A percentile compares a stretch with the other conserved stretches of the same genome.
Evolutionary conservation across 2,113 vertebrate species (phyloP).

Genomic region (Tenebrosternarchus preto): DNA sequence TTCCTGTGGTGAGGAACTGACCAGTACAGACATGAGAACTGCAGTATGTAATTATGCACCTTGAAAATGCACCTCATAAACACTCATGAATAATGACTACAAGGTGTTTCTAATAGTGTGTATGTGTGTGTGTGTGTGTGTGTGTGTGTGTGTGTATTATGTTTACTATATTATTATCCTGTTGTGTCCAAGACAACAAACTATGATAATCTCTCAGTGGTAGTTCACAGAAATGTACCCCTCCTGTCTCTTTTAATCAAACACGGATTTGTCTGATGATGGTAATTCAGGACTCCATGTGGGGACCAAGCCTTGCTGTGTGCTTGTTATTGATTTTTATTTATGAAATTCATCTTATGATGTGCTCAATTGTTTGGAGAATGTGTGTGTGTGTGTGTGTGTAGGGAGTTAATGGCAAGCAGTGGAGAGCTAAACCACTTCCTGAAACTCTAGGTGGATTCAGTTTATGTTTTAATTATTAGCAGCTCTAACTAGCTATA

Average conservation of each 20-base stretch:
- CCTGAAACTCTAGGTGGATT: conserved; percentile 61
- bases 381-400: conserved; percentile 33
- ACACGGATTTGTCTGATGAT: conserved; percentile 39
- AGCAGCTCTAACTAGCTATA: conserved; percentile 61
- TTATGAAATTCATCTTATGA: conserved; percentile 60
- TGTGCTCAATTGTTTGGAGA: conserved; percentile 54
- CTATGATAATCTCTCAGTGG: too few species aligned
- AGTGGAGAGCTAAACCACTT: conserved; percentile 28
- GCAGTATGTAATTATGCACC: too few species aligned
- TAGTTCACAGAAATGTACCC: background rate
- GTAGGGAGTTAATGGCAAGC: conserved; percentile 57
- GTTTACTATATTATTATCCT: too few species aligned
- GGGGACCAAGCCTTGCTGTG: conserved; percentile 49
- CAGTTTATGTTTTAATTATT: conserved; percentile 75
- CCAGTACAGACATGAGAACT: too few species aligned
- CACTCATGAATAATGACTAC: too few species aligned
- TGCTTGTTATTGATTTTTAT: conserved; percentile 71
- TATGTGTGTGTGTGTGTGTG: too few species aligned
- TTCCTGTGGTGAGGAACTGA: too few species aligned
- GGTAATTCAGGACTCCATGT: conserved; percentile 55
- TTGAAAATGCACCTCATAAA: too few species aligned
- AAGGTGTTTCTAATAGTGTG: too few species aligned
- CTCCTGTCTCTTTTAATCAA: background rate
- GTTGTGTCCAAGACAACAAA: too few species aligned
- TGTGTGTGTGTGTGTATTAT: too few species aligned